A percentile compares a stretch with the other conserved stretches of the same genome.
Evolutionary conservation across 2,113 vertebrate genomes (phyloP).

Genomic region (Rhineura floridana): DNA sequence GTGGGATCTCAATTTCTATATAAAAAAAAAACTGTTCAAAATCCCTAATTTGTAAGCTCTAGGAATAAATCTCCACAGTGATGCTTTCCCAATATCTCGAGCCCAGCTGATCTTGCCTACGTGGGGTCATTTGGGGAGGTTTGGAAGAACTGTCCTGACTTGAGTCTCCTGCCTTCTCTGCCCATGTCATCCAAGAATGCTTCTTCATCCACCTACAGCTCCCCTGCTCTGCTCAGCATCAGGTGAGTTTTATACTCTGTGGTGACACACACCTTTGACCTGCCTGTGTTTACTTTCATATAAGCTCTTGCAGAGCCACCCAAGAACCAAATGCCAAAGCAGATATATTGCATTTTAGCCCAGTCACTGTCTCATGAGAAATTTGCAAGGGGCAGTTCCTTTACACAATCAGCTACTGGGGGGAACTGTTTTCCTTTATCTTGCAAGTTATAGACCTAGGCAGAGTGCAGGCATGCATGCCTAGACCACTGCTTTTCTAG

Average conservation of each 20-base stretch:
- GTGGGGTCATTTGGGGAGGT: background rate
- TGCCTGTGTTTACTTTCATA: background rate
- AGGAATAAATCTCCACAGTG: no score
- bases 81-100: no score
- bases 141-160: background rate
- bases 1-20: no score
- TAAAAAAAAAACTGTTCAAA: no score
- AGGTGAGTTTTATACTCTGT: background rate
- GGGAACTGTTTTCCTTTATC: background rate
- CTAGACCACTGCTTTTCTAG: background rate
- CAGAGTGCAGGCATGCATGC: background rate
- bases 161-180: background rate
- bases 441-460: background rate
- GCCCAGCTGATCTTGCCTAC: background rate
- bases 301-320: background rate
- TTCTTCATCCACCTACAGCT: background rate
- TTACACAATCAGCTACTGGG: background rate
- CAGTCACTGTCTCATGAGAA: background rate
- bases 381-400: background rate
- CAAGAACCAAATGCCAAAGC: background rate
- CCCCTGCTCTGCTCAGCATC: background rate
- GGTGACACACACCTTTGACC: background rate
- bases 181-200: background rate
- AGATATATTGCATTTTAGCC: background rate
- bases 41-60: background rate